A percentile compares a stretch with the other conserved stretches of the same genome.
These are phyloP conservation scores for Celastrina argiolus DNA, from an alignment of 2,888 invertebrate genomes.

Conservation along the genomic window DNA sequence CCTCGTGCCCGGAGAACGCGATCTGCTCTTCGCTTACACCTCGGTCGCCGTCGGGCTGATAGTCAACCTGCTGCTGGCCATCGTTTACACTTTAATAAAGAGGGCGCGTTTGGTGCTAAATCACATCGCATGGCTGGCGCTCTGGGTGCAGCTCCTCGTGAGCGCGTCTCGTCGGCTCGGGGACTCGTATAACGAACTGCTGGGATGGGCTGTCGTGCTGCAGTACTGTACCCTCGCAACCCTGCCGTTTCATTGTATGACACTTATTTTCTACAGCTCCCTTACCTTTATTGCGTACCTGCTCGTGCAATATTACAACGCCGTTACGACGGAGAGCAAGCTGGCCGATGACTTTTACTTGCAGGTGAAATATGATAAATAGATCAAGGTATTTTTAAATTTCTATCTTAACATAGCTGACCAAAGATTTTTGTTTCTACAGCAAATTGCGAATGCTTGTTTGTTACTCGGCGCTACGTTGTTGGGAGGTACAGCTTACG, in stretches of 20 bases:
- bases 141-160: conserved; percentile 63
- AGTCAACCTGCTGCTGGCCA: conserved; percentile 47
- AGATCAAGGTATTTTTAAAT: background rate
- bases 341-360: conserved; percentile 56
- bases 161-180: conserved; percentile 69
- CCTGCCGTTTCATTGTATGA: conserved; percentile 78
- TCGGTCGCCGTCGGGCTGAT: conserved; percentile 46
- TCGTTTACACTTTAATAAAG: conserved; percentile 45
- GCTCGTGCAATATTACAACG: conserved; percentile 59
- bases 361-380: conserved; percentile 46
- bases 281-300: conserved; percentile 54
- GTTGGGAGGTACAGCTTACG: conserved; percentile 79
- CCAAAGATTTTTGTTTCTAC: conserved; percentile 35
- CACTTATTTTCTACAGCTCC: conserved; percentile 52
- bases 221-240: conserved; percentile 86
- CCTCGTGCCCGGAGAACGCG: conserved; percentile 63
- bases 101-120: conserved; percentile 75
- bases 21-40: conserved; percentile 51
- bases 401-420: conserved; percentile 1
- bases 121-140: conserved; percentile 81
- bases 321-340: conserved; percentile 48
- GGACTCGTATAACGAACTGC: conserved; percentile 77
- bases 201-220: conserved; percentile 86
- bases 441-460: conserved; percentile 85
- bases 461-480: conserved; percentile 84